These are phyloP conservation scores for Pardosa pseudoannulata DNA, from an alignment of 2,888 invertebrate species.

Conservation along the genomic window DNA sequence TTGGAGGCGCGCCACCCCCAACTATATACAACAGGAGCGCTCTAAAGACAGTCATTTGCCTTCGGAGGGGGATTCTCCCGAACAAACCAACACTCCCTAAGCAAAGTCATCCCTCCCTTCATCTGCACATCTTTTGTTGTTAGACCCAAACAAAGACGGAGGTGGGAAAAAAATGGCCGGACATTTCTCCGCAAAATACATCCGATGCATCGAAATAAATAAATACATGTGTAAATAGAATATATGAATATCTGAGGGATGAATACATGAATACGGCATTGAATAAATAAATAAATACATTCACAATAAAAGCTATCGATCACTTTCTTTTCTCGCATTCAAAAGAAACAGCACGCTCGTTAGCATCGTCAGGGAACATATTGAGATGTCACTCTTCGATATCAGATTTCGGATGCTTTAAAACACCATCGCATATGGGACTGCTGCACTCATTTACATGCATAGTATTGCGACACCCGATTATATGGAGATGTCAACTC, in stretches of 20 bases:
- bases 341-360: slow-evolving; percentile 40
- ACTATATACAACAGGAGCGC: slow-evolving; percentile 61
- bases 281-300: slow-evolving; percentile 72
- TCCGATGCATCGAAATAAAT: slow-evolving; percentile 68
- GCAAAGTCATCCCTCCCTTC: slow-evolving; percentile 23
- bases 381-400: slow-evolving; percentile 22
- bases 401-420: slow-evolving; percentile 21
- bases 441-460: slow-evolving; percentile 11
- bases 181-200: slow-evolving; percentile 38
- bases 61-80: slow-evolving; percentile 36
- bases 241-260: slow-evolving; percentile 68
- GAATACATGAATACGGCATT: slow-evolving; percentile 68
- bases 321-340: slow-evolving; percentile 63
- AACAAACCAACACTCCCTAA: slow-evolving; percentile 51
- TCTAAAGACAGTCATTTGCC: slow-evolving; percentile 69
- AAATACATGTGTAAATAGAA: slow-evolving; percentile 72
- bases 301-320: slow-evolving; percentile 69
- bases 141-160: slow-evolving; percentile 14
- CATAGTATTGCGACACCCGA: slow-evolving; percentile 3
- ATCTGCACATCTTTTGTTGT: slow-evolving; percentile 20
- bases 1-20: slow-evolving; percentile 14
- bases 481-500: neutral
- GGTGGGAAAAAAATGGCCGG: slow-evolving; percentile 28
- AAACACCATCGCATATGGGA: slow-evolving; percentile 9
- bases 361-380: slow-evolving; percentile 24